A percentile compares a stretch with the other conserved stretches of the same genome.
These are phyloP conservation scores for Scolanthus callimorphus DNA, from an alignment of 92 coral and sea anemone species.

Conservation along the genomic window DNA sequence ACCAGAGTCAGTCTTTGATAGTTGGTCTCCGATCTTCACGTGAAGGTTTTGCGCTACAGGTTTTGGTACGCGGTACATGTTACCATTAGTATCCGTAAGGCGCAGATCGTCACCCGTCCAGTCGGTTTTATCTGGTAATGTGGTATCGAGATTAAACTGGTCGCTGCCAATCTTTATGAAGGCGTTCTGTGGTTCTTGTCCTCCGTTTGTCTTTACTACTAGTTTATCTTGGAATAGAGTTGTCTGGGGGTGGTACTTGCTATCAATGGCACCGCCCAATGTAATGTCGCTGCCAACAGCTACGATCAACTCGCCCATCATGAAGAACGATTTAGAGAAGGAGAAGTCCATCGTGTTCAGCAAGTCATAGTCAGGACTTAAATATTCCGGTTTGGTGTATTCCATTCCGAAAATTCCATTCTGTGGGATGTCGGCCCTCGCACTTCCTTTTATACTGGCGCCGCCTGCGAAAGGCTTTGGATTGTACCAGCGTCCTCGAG, in stretches of 20 bases:
- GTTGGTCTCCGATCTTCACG: conserved; percentile 26
- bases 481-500: conserved; percentile 36
- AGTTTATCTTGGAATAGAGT: conserved; percentile 74
- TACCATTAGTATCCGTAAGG: conserved; percentile 7
- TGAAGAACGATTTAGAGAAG: conserved; percentile 70
- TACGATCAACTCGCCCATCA: conserved; percentile 54
- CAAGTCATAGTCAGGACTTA: not conserved
- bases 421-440: conserved; percentile 4
- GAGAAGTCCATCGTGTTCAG: not conserved
- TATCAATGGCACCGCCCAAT: conserved; percentile 1
- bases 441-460: conserved; percentile 29
- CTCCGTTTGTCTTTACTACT: not conserved
- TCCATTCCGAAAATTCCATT: conserved; percentile 72
- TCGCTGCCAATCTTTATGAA: not conserved
- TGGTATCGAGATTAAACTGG: not conserved
- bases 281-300: conserved; percentile 54
- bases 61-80: conserved; percentile 1
- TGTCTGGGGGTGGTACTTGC: conserved; percentile 27
- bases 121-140: not conserved
- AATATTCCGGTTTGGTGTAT: conserved; percentile 43
- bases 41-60: not conserved
- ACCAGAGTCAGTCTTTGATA: conserved; percentile 15
- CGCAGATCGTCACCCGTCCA: not conserved
- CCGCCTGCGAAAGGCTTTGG: conserved; percentile 55
- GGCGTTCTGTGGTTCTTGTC: no score